Percentiles rank a stretch among this genome's conserved stretches.
Evolutionary conservation across 2,113 vertebrate species (phyloP).

Genomic region (Mormyrus lacerda): DNA sequence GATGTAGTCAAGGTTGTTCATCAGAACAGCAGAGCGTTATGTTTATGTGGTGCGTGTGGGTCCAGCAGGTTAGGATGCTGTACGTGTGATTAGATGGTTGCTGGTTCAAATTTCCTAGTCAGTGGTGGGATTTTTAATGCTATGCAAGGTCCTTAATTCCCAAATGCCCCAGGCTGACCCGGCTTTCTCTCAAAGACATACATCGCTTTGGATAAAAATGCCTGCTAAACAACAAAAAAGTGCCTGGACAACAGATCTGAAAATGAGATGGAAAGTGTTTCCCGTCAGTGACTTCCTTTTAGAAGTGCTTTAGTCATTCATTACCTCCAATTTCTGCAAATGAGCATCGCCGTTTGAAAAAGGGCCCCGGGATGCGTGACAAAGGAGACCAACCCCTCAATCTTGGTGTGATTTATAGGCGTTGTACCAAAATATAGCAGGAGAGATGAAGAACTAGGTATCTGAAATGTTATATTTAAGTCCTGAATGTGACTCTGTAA

Average conservation of each 20-base stretch:
- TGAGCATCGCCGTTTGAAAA: not conserved
- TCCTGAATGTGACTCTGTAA: not conserved
- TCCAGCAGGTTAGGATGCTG: not conserved
- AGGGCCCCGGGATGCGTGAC: not conserved
- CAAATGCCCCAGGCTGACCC: not conserved
- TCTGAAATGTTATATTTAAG: not conserved
- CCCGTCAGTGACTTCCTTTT: not conserved
- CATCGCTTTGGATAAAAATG: not conserved
- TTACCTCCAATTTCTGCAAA: not conserved
- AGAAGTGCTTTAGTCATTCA: not conserved
- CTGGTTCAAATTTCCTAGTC: not conserved
- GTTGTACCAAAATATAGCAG: not conserved
- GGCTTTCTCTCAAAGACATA: not conserved
- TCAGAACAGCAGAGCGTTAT: not conserved
- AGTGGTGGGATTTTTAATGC: not conserved
- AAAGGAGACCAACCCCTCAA: not conserved
- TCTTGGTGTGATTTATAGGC: not conserved
- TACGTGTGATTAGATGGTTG: not conserved
- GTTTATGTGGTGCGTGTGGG: not conserved
- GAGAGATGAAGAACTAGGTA: not conserved
- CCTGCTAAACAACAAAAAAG: not conserved
- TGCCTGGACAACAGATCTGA: not conserved
- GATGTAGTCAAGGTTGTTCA: not conserved
- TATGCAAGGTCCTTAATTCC: not conserved
- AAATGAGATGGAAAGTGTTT: not conserved